phyloP scores from a whole-genome alignment of 2,888 invertebrate genomes.

The Tetropium fuscum region DNA sequence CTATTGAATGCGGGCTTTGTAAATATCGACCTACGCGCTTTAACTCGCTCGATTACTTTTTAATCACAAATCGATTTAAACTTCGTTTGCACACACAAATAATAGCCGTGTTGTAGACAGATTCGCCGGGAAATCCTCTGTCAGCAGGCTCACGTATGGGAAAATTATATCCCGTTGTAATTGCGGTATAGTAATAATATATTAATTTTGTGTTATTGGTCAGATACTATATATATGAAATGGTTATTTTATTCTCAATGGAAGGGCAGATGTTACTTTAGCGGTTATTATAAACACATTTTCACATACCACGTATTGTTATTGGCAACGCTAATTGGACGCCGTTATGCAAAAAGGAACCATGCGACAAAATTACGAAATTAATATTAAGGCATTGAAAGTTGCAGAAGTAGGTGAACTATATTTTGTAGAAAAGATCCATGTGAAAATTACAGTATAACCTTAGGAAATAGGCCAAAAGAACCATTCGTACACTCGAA shows the following conservation, averaged over 20 bases:
- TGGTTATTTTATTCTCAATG: slow-evolving; percentile 16
- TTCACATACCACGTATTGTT: too few relatives aligned
- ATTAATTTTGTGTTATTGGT: slow-evolving; percentile 12
- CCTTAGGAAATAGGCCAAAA: too few relatives aligned
- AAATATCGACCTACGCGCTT: slow-evolving; percentile 10
- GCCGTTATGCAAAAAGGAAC: too few relatives aligned
- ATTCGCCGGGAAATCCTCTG: background rate
- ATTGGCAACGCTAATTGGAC: too few relatives aligned
- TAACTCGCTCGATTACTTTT: slow-evolving; percentile 17
- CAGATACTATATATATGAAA: slow-evolving; percentile 1
- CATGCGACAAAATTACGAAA: too few relatives aligned
- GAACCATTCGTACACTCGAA: too few relatives aligned
- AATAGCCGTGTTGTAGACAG: slow-evolving; percentile 1
- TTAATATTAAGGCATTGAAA: too few relatives aligned
- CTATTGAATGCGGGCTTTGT: slow-evolving; percentile 1
- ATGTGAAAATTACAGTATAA: too few relatives aligned
- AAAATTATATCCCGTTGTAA: slow-evolving; percentile 5
- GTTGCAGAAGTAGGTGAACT: too few relatives aligned
- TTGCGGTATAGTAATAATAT: slow-evolving; percentile 4
- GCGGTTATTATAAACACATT: too few relatives aligned
- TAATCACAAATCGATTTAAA: slow-evolving; percentile 24
- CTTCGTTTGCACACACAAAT: slow-evolving; percentile 4
- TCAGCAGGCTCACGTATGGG: background rate
- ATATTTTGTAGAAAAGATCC: too few relatives aligned
- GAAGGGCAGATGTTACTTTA: too few relatives aligned